Conservation (phyloP, 1,140 invertebrate species). For the Sycobia sp. region DNA sequence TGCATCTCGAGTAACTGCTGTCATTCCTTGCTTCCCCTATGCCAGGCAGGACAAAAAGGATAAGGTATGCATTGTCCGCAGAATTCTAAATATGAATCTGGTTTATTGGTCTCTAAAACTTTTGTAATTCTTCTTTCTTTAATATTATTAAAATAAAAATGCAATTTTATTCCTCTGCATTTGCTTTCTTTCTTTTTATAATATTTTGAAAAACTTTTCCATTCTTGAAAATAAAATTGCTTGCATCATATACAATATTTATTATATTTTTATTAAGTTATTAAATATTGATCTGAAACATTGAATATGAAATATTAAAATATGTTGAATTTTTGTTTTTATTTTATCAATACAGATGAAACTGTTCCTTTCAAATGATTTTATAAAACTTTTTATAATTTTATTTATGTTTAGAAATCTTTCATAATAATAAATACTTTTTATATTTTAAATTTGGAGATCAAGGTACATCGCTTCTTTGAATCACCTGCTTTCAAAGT, state of each 20-base stretch:
- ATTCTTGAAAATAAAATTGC: no score
- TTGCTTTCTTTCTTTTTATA: neutral
- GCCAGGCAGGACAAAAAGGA: conserved; percentile 99
- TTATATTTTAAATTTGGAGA: conserved; percentile 1
- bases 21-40: conserved; percentile 98
- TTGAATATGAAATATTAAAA: no score
- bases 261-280: no score
- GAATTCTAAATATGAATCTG: conserved; percentile 12
- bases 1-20: conserved; percentile 94
- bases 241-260: no score
- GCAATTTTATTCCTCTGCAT: conserved; percentile 9
- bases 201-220: neutral
- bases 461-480: conserved; percentile 17
- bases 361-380: no score
- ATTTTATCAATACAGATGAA: no score
- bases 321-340: no score
- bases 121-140: conserved; percentile 2
- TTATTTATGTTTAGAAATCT: no score
- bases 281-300: no score
- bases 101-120: conserved; percentile 3
- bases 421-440: no score
- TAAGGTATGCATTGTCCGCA: conserved; percentile 72
- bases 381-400: no score
- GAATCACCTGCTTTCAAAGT: conserved; percentile 11
- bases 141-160: neutral